These are phyloP conservation scores for Asbolus verrucosus DNA, from an alignment of 1,140 invertebrate genomes.

Conservation along the genomic window DNA sequence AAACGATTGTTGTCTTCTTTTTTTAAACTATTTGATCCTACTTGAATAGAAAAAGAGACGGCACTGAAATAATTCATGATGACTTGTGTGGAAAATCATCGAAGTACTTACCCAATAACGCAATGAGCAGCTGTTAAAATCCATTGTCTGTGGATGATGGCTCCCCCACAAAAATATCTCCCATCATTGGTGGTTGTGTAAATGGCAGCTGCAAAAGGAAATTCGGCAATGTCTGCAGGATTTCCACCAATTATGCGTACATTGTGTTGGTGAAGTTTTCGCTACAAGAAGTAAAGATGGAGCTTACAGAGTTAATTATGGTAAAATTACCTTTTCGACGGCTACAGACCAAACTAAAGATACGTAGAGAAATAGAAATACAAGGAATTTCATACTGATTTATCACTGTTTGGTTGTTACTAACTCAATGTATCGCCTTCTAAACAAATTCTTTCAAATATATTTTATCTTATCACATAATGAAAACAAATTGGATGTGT, in stretches of 20 bases:
- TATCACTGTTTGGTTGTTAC: constrained; percentile 25
- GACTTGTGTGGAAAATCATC: background rate
- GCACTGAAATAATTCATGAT: constrained; percentile 4
- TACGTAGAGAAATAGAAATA: background rate
- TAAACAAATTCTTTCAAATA: background rate
- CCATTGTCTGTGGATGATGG: constrained; percentile 8
- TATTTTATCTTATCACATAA: constrained; percentile 32
- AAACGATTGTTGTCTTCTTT: background rate
- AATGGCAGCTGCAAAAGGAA: background rate
- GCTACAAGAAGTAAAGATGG: too few relatives aligned
- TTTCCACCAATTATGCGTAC: background rate
- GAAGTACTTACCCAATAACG: background rate
- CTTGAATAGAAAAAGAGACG: constrained; percentile 5
- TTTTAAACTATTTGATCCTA: constrained; percentile 1
- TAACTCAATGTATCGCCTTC: background rate
- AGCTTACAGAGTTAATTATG: too few relatives aligned
- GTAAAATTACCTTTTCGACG: constrained; percentile 2
- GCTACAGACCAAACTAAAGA: background rate
- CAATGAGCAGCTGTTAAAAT: constrained; percentile 26
- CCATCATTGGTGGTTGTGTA: background rate
- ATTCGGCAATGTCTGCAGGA: background rate
- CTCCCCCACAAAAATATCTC: constrained; percentile 23
- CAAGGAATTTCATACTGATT: constrained; percentile 2
- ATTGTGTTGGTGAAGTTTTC: too few relatives aligned
- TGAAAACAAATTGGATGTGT: too few relatives aligned